A percentile compares a stretch with the other conserved stretches of the same genome.
These are phyloP conservation scores for Phrixothrix hirtus DNA, from an alignment of 2,888 invertebrate genomes.

Conservation along the genomic window DNA sequence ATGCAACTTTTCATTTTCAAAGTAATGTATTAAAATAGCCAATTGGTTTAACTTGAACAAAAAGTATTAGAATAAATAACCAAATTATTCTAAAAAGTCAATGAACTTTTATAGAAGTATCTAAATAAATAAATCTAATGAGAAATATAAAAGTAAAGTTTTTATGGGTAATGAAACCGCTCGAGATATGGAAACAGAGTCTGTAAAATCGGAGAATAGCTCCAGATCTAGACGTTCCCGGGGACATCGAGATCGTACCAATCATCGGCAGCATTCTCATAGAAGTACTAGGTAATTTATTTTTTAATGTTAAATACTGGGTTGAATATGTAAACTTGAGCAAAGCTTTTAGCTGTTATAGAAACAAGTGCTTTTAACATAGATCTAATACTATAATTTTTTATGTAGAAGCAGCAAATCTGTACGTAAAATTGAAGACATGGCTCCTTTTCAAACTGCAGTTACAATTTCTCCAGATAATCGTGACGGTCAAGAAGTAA, in stretches of 20 bases:
- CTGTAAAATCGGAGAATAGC: conserved; percentile 90
- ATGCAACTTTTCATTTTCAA: too few relatives aligned
- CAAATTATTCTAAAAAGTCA: too few relatives aligned
- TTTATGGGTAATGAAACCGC: conserved; percentile 58
- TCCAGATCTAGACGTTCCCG: conserved; percentile 76
- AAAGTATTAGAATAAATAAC: too few relatives aligned
- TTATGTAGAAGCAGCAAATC: conserved; percentile 66
- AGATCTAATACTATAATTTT: neutral
- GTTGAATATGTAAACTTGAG: too few relatives aligned
- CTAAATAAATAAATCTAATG: conserved; percentile 18
- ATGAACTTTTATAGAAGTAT: too few relatives aligned
- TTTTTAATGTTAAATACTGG: too few relatives aligned
- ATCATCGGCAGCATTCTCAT: conserved; percentile 68
- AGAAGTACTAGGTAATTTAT: conserved; percentile 66
- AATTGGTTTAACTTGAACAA: neutral
- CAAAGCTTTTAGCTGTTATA: too few relatives aligned
- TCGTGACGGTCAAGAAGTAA: conserved; percentile 84
- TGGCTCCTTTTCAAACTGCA: conserved; percentile 87
- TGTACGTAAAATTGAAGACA: conserved; percentile 64
- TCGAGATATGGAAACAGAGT: conserved; percentile 87
- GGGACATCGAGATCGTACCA: conserved; percentile 60
- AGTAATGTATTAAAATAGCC: neutral
- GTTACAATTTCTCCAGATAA: conserved; percentile 81
- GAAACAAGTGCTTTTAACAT: neutral
- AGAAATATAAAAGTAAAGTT: conserved; percentile 10